Evolutionary conservation across 1,140 invertebrate species (phyloP), one percentile per base, ranked within the genome.

Genomic region (Tenebrio molitor): DNA sequence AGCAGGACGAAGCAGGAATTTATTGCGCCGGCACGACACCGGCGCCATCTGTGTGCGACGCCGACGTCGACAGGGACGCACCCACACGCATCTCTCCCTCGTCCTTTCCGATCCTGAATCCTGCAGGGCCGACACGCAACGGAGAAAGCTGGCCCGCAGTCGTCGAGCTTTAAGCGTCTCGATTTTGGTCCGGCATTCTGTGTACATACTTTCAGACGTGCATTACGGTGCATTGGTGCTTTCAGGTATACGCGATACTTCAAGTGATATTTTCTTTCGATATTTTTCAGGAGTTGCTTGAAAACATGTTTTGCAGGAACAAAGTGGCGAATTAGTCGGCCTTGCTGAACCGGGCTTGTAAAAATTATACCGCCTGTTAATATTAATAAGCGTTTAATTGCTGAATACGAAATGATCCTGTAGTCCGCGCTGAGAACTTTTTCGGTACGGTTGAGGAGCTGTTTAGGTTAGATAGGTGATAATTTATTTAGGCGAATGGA

Each of bases 141-240:
- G 44, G 19, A 50, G 12, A 17, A 19, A 21, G 7, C 23, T 58
- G 12, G 23, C n/a, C 23, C 19, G n/a, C n/a, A 4, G 50, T 58
- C 50, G 50, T 58, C 50, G 50, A 58, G 50, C 50, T 58, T 58
- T 58, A 58, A 58, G 21, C 4, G 36, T 7, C 44, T 50, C 44
- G 29, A 33, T 5, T 33, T 33, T 10, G 29, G 29, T 33, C 4
- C 10, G 29, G 29, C 29, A 10, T n/a, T n/a, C n/a, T n/a, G n/a
- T n/a, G n/a, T n/a, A n/a, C n/a, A 33, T 4, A 33, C 17, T 7
- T 41, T 41, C 36, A 41, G 36, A 41, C 36, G 36, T 50, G 44
- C 44, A 23, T 50, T 50, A 50, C 44, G 19, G 17, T 50, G 19
- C 19, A 50, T 12, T 17, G 17, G n/a, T 50, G 44, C 44, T 50